These are phyloP conservation scores for Leucozona laternaria DNA, from an alignment of 2,888 invertebrate genomes.

Conservation along the genomic window DNA sequence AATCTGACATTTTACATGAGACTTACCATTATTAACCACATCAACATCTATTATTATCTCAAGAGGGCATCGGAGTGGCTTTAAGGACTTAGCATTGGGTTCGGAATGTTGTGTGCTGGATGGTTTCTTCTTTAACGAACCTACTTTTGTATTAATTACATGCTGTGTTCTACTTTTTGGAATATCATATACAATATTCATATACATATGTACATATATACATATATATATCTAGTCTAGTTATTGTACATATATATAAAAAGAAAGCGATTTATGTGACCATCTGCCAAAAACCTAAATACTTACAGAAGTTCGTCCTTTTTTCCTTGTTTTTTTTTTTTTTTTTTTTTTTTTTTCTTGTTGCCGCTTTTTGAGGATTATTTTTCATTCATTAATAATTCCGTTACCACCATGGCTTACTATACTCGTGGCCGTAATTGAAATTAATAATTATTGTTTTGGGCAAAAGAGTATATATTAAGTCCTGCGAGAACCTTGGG, in stretches of 20 bases:
- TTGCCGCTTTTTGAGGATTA: conserved; percentile 54
- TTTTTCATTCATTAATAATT: conserved; percentile 64
- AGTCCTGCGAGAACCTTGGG: conserved; percentile 39
- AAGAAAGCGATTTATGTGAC: conserved; percentile 30
- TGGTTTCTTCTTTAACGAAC: conserved; percentile 36
- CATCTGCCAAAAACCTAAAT: conserved; percentile 35
- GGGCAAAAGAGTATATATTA: conserved; percentile 27
- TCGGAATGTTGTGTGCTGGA: background rate
- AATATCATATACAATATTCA: background rate
- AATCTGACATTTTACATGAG: conserved; percentile 24
- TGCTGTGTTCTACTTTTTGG: conserved; percentile 33
- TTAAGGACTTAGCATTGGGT: background rate
- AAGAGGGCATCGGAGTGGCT: conserved; percentile 2
- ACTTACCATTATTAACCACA: conserved; percentile 20
- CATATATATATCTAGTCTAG: background rate
- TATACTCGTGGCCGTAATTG: conserved; percentile 58
- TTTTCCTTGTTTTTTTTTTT: background rate
- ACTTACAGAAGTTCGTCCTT: conserved; percentile 15
- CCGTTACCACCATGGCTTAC: conserved; percentile 38
- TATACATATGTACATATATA: background rate
- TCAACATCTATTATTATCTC: conserved; percentile 34
- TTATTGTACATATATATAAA: background rate
- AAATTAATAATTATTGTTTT: conserved; percentile 64
- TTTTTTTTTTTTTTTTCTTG: conserved; percentile 1
- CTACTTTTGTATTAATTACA: conserved; percentile 57